phyloP scores from a whole-genome alignment of 2,888 invertebrate species.

The Pristionchus entomophagus region DNA sequence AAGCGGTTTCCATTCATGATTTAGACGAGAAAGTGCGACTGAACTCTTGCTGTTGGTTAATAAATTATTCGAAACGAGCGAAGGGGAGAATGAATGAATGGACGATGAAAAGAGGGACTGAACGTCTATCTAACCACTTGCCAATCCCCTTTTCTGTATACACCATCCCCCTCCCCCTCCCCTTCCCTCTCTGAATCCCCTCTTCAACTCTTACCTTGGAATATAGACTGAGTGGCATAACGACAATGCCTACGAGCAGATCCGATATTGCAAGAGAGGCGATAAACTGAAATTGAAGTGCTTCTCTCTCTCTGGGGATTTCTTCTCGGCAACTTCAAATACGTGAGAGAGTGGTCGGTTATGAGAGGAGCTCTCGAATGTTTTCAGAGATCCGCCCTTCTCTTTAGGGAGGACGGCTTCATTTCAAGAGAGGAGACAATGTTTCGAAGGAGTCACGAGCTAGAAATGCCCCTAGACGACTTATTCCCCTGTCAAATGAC shows the following conservation, averaged over 20 bases:
- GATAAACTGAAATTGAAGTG: conserved; percentile 55
- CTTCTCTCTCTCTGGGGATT: neutral
- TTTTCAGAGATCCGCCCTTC: neutral
- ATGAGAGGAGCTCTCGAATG: conserved; percentile 17
- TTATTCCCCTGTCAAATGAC: neutral
- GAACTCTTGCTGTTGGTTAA: neutral
- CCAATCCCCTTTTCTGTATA: neutral
- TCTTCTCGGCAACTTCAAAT: neutral
- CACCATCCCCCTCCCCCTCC: neutral
- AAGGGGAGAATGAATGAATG: neutral
- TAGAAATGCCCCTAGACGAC: neutral
- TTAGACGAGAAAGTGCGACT: neutral
- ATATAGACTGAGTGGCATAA: conserved; percentile 68
- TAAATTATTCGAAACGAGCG: conserved; percentile 10
- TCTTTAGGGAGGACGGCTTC: conserved; percentile 16
- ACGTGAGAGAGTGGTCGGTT: conserved; percentile 10
- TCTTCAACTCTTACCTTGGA: conserved; percentile 54
- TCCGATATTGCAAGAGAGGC: conserved; percentile 68
- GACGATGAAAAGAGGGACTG: neutral
- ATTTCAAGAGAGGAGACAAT: neutral
- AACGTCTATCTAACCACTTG: neutral
- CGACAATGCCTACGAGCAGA: conserved; percentile 65
- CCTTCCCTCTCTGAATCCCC: neutral
- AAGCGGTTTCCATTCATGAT: neutral
- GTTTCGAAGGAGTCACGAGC: conserved; percentile 26